Conservation (phyloP, 2,113 vertebrate genomes). For the Telmatochromis bifrenatus region DNA sequence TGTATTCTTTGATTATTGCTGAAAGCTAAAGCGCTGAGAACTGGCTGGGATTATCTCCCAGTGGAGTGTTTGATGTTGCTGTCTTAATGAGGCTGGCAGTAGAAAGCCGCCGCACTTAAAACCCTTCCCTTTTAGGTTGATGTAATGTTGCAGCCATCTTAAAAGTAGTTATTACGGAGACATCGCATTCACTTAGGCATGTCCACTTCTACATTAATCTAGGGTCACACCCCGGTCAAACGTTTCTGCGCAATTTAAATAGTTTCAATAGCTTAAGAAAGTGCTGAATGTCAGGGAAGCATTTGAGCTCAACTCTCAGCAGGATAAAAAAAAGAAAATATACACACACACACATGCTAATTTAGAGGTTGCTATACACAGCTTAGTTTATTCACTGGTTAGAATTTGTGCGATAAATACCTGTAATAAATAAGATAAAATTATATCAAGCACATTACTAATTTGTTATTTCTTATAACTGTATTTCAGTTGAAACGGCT, state of each 20-base stretch:
- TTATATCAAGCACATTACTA: background rate
- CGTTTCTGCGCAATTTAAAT: background rate
- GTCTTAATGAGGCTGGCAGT: conserved; percentile 48
- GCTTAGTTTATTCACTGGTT: background rate
- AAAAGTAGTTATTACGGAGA: conserved; percentile 23
- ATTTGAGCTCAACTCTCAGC: background rate
- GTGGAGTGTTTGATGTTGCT: conserved; percentile 48
- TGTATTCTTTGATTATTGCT: conserved; percentile 54
- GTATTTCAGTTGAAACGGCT: background rate
- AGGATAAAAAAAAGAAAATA: background rate
- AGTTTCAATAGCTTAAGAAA: background rate
- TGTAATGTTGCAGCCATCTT: conserved; percentile 9
- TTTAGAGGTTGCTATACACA: background rate
- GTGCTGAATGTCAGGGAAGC: background rate
- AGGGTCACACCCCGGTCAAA: conserved; percentile 12
- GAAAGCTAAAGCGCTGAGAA: conserved; percentile 26
- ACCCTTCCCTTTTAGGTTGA: conserved; percentile 18
- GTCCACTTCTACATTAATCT: conserved; percentile 9
- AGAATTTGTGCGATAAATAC: background rate
- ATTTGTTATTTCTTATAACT: background rate
- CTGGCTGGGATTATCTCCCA: conserved; percentile 37
- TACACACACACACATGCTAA: accelerated
- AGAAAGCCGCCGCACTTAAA: conserved; percentile 9
- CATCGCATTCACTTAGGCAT: background rate
- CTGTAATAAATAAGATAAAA: background rate